A percentile compares a stretch with the other conserved stretches of the same genome.
Conservation (phyloP, 64 coral and sea anemone genomes). For the Dendrophyllia cribrosa region DNA sequence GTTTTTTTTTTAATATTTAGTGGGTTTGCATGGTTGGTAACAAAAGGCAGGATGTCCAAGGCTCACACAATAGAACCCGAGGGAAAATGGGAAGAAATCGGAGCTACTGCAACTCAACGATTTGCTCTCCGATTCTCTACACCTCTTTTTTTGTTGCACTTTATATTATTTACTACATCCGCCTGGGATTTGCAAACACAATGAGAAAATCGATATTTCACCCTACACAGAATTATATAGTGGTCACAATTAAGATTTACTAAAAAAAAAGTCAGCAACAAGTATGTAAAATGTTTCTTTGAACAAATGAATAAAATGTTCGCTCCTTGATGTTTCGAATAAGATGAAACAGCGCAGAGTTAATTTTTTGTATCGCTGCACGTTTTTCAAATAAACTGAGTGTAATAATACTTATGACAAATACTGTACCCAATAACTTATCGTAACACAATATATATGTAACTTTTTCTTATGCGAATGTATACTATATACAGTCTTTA, state of each 20-base stretch:
- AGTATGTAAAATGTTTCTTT: background rate
- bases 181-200: background rate
- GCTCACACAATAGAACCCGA: background rate
- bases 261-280: background rate
- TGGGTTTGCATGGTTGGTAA: too few relatives aligned
- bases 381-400: background rate
- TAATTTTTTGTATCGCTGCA: background rate
- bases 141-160: too few relatives aligned
- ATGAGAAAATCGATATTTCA: background rate
- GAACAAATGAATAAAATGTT: constrained; percentile 1
- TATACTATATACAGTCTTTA: constrained; percentile 42
- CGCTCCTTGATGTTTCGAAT: background rate
- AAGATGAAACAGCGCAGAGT: background rate
- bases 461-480: constrained; percentile 8
- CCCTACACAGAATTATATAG: background rate
- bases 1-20: too few relatives aligned
- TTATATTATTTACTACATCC: too few relatives aligned
- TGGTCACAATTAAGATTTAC: background rate
- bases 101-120: too few relatives aligned
- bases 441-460: constrained; percentile 13
- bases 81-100: too few relatives aligned
- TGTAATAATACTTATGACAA: constrained; percentile 6
- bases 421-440: constrained; percentile 46
- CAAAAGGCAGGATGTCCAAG: background rate
- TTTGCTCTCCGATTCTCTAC: too few relatives aligned